Evolutionary conservation across 1,140 invertebrate genomes (phyloP).

Genomic region (Steinernema khuongi): DNA sequence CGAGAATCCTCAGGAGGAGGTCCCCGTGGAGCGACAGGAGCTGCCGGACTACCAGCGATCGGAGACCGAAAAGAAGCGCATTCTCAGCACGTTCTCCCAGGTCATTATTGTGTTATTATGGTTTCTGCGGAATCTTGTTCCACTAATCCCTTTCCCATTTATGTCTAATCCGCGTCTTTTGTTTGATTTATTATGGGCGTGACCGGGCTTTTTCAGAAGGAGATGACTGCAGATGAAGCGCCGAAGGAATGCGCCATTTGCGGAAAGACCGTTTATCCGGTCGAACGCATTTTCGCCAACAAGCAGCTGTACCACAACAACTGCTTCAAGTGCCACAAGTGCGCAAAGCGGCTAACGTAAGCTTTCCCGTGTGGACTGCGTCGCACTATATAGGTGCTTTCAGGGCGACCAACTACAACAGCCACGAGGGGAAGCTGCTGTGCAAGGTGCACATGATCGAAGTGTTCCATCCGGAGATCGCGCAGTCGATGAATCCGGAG

Average conservation of each 20-base stretch:
- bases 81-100: slow-evolving; percentile 1
- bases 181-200: no score
- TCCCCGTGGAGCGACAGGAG: neutral
- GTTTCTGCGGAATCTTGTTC: no score
- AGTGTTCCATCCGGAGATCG: slow-evolving; percentile 50
- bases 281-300: slow-evolving; percentile 55
- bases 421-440: slow-evolving; percentile 46
- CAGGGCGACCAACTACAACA: slow-evolving; percentile 56
- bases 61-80: neutral
- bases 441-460: slow-evolving; percentile 50
- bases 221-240: slow-evolving; percentile 42
- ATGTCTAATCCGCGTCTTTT: no score
- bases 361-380: slow-evolving; percentile 17
- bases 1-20: neutral
- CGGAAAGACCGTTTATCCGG: slow-evolving; percentile 58
- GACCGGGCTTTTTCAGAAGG: slow-evolving; percentile 24
- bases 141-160: no score
- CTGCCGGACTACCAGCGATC: neutral
- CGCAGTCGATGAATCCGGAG: slow-evolving; percentile 35
- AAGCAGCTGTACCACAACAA: slow-evolving; percentile 57
- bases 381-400: slow-evolving; percentile 5
- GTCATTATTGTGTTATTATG: no score
- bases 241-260: slow-evolving; percentile 56
- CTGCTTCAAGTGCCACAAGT: slow-evolving; percentile 59
- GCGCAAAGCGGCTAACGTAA: slow-evolving; percentile 56